A percentile compares a stretch with the other conserved stretches of the same genome.
Conservation (phyloP, 2,888 invertebrate species). For the Amaurobius ferox region DNA sequence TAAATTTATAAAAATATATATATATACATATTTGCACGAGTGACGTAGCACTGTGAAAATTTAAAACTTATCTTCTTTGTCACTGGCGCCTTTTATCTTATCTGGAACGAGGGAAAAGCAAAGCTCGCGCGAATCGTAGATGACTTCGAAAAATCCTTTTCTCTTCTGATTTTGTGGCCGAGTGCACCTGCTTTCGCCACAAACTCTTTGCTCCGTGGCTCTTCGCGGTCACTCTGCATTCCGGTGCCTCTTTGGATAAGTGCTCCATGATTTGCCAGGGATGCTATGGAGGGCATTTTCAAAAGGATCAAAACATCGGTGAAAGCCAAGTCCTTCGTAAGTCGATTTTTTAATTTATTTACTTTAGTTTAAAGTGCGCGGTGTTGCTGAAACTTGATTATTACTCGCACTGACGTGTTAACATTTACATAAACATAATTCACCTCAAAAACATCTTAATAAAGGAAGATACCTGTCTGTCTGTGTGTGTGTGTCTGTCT, state of each 20-base stretch:
- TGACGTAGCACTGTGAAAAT: no score
- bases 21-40: no score
- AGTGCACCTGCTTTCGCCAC: not conserved
- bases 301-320: not conserved
- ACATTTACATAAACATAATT: no score
- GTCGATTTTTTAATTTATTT: not conserved
- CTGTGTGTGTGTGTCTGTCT: no score
- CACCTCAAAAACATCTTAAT: no score
- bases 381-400: no score
- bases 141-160: not conserved
- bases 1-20: no score
- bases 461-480: no score
- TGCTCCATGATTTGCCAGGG: not conserved
- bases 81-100: not conserved
- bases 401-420: no score
- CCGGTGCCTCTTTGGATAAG: not conserved
- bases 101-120: no score
- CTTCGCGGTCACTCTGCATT: not conserved
- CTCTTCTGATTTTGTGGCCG: not conserved
- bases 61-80: no score
- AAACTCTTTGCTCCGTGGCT: not conserved
- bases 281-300: conserved; percentile 1
- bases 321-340: not conserved
- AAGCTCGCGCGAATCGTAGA: not conserved
- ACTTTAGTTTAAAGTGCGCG: no score